Base-by-base conservation (phyloP, 2,113 vertebrate genomes). In the Cathartes aura region DNA sequence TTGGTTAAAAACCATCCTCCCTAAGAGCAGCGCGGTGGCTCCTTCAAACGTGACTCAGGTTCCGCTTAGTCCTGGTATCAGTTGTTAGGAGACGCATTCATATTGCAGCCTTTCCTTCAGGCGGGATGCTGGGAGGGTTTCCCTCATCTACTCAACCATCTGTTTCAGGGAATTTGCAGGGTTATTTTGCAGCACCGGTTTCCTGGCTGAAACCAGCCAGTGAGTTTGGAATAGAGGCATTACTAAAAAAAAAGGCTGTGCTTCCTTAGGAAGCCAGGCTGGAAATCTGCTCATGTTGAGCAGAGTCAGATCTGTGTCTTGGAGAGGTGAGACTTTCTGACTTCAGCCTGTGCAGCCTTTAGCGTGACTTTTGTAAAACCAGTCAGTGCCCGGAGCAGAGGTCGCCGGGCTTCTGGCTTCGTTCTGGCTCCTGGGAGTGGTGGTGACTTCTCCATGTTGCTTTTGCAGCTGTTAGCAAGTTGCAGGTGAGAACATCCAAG, bases 181-280 rank as follows among this genome's bases (percentile, higher is more conserved):
- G 76, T 42, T 93, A 52, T 86, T 92, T 83, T 81, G 82, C 67
- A 83, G 75, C 36, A 66, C 50, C 55, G 36, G 79, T 50, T 91
- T 94, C 76, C 94, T 82, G 74, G 88, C 94, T 79, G 45, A 89
- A 92, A 80, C 53, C 82, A 86, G 62, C 34, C 40, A 34, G 40
- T 19, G 67, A 90, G 48, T 90, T 92, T 95, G 89, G 82, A 89
- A 90, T 15, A 64, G 75, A 80, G 2, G 4, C 52, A 26, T 85
- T 93, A 79, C 47, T 92, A n/a, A n/a, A n/a, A n/a, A n/a, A n/a
- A n/a, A n/a, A 88, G 90, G 58, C 40, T 73, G 48, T 38, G 88
- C 90, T 96, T 93, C 85, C 85, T 72, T 52, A 40, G 74, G 85
- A 95, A 84, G 30, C 47, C 70, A 30, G 88, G 40, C 71, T 90